Percentiles rank a stretch among this genome's conserved stretches.
Conservation (phyloP, 2,113 vertebrate genomes). For the Polyodon spathula region DNA sequence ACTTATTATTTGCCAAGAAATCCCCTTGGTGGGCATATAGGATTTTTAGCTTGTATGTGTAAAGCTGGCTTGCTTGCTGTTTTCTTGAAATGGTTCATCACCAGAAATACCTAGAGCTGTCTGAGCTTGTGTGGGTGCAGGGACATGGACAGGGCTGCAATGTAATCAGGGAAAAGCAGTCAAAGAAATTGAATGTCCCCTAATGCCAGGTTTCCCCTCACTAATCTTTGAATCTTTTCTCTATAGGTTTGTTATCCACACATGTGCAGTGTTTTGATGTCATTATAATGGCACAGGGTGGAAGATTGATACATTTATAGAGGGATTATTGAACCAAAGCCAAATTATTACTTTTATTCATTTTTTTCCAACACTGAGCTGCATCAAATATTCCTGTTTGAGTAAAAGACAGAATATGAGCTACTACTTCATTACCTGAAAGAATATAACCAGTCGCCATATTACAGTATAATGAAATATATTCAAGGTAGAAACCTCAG, state of each 20-base stretch:
- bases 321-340: conserved; percentile 50
- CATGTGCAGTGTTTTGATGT: conserved; percentile 63
- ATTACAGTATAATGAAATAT: too few species aligned
- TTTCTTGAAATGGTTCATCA: too few species aligned
- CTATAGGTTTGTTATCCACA: conserved; percentile 54
- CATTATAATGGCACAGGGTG: conserved; percentile 56
- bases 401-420: too few species aligned
- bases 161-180: conserved; percentile 32
- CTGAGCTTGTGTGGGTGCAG: too few species aligned
- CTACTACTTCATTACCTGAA: too few species aligned
- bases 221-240: conserved; percentile 54
- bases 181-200: conserved; percentile 19
- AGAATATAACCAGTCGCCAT: too few species aligned
- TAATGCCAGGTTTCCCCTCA: conserved; percentile 43
- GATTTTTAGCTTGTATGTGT: too few species aligned
- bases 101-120: too few species aligned
- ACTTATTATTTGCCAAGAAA: too few species aligned
- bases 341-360: conserved; percentile 62
- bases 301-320: conserved; percentile 63
- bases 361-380: conserved; percentile 53
- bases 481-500: too few species aligned
- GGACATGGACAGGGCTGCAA: conserved; percentile 23
- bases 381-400: conserved; percentile 51
- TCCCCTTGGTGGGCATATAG: too few species aligned
- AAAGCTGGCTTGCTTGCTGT: too few species aligned